These are phyloP conservation scores for Tiaroga cobitis DNA, from an alignment of 2,797 vertebrate genomes.

Conservation along the genomic window DNA sequence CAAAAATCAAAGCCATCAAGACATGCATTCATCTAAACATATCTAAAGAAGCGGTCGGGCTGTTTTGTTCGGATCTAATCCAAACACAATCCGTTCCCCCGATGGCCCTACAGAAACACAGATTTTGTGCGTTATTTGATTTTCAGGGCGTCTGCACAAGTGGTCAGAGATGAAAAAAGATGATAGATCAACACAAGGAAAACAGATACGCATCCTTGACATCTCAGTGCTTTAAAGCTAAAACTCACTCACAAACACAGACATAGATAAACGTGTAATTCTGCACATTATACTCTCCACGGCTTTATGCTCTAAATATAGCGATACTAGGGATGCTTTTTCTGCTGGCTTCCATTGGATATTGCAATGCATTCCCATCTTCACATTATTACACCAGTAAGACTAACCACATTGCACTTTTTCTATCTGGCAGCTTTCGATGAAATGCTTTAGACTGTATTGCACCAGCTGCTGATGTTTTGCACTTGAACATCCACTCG, in stretches of 20 bases:
- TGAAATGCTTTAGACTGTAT: slow-evolving; percentile 39
- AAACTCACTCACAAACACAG: slow-evolving; percentile 39
- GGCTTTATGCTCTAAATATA: background rate
- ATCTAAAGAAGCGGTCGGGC: background rate
- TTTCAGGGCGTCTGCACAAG: slow-evolving; percentile 13
- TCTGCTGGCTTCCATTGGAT: background rate
- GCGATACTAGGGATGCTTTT: background rate
- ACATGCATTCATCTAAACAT: background rate
- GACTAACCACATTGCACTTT: slow-evolving; percentile 30
- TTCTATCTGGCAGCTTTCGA: slow-evolving; percentile 25
- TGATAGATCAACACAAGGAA: slow-evolving; percentile 17
- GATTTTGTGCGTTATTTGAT: slow-evolving; percentile 37
- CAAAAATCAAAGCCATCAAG: slow-evolving; percentile 4
- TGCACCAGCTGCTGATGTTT: slow-evolving; percentile 28
- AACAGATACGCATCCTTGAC: slow-evolving; percentile 34
- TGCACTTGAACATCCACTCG: slow-evolving; percentile 29
- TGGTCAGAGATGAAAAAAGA: slow-evolving; percentile 42
- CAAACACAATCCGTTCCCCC: background rate
- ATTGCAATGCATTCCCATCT: slow-evolving; percentile 7
- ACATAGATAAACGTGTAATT: slow-evolving; percentile 7
- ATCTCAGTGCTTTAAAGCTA: slow-evolving; percentile 47
- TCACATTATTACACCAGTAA: background rate
- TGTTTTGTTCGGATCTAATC: slow-evolving; percentile 15
- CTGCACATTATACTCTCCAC: background rate
- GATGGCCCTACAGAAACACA: background rate